phyloP scores from a whole-genome alignment of 2,797 vertebrate genomes.

The Malacoraja senta region DNA sequence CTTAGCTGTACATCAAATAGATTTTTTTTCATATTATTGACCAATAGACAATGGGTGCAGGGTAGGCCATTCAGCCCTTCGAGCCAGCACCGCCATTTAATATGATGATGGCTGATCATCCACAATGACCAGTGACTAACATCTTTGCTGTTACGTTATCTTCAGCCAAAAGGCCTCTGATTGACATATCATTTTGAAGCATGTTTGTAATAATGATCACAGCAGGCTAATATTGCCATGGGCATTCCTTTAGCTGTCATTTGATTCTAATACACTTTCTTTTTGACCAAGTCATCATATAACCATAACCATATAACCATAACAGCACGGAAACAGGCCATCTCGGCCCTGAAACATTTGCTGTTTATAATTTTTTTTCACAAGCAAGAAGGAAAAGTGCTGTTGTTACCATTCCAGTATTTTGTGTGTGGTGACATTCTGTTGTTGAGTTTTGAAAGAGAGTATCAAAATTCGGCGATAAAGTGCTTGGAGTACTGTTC shows the following conservation, averaged over 20 bases:
- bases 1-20: background rate
- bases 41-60: too few relatives aligned
- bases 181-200: background rate
- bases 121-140: background rate
- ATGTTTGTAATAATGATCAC: background rate
- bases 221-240: background rate
- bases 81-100: too few relatives aligned
- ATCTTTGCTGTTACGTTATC: background rate
- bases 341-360: conserved; percentile 10
- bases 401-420: background rate
- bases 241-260: background rate
- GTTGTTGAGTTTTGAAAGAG: background rate
- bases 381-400: background rate
- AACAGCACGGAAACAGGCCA: too few relatives aligned
- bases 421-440: background rate
- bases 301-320: too few relatives aligned
- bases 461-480: background rate
- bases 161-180: background rate
- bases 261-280: background rate
- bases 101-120: too few relatives aligned
- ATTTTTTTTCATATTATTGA: background rate
- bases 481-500: background rate
- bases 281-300: background rate
- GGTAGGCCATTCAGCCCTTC: too few relatives aligned
- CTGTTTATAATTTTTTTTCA: background rate